Conservation (phyloP, 2,113 vertebrate species). For the Myodes glareolus region DNA sequence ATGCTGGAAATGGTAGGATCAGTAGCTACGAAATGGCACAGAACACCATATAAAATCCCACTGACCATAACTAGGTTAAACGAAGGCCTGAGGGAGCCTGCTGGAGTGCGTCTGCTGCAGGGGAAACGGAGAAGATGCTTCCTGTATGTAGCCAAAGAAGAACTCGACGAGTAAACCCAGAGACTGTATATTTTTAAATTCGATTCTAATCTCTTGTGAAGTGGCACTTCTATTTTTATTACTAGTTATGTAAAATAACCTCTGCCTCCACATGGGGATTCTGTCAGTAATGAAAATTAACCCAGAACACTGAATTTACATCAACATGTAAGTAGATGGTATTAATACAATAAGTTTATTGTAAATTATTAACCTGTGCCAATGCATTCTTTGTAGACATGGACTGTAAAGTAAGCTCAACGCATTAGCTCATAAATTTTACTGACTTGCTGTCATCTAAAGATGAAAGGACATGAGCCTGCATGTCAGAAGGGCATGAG, state of each 20-base stretch:
- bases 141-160: slow-evolving; percentile 55
- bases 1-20: slow-evolving; percentile 32
- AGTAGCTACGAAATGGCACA: neutral
- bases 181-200: slow-evolving; percentile 82
- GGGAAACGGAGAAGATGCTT: slow-evolving; percentile 35
- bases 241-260: slow-evolving; percentile 66
- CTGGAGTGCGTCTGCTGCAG: neutral
- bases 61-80: neutral
- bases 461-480: slow-evolving; percentile 6
- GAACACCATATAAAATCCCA: neutral
- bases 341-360: slow-evolving; percentile 67
- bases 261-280: slow-evolving; percentile 44
- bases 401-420: slow-evolving; percentile 68
- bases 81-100: neutral
- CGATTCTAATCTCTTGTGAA: slow-evolving; percentile 75
- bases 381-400: slow-evolving; percentile 57
- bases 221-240: slow-evolving; percentile 73
- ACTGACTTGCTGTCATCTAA: slow-evolving; percentile 47
- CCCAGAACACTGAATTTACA: slow-evolving; percentile 63
- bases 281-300: slow-evolving; percentile 72
- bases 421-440: slow-evolving; percentile 42
- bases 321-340: slow-evolving; percentile 67
- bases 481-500: neutral
- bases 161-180: slow-evolving; percentile 57
- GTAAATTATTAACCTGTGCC: slow-evolving; percentile 39